Conservation (phyloP, 2,113 vertebrate species). For the Leucoraja erinaceus region DNA sequence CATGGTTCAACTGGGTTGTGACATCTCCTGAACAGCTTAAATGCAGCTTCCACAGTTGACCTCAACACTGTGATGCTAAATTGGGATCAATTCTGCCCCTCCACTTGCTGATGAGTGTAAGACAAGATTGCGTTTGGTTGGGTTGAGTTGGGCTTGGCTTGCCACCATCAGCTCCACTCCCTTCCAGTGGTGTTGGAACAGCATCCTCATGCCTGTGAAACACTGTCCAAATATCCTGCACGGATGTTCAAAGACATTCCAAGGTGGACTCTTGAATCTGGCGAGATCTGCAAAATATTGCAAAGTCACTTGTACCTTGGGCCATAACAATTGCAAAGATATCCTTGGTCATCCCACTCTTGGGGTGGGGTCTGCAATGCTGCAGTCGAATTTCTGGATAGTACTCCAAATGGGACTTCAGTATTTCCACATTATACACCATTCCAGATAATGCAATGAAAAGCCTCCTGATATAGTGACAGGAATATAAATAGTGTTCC, state of each 20-base stretch:
- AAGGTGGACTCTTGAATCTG: neutral
- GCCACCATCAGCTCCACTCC: neutral
- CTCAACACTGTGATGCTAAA: neutral
- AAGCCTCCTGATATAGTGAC: neutral
- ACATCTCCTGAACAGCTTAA: too few species aligned
- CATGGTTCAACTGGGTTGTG: neutral
- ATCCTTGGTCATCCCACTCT: neutral
- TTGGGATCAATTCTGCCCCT: neutral
- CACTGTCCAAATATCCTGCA: neutral
- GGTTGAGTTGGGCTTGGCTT: neutral
- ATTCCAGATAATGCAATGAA: neutral
- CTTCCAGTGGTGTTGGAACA: neutral
- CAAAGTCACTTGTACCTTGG: neutral
- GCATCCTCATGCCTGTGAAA: neutral
- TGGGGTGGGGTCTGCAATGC: neutral
- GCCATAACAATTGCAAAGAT: slow-evolving; percentile 4
- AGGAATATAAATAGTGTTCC: neutral
- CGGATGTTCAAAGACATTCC: neutral
- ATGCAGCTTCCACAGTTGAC: neutral
- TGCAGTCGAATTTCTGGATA: neutral
- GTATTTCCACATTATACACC: neutral
- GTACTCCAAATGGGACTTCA: neutral
- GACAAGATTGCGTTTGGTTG: too few species aligned
- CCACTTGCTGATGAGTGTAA: neutral
- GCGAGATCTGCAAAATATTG: neutral